These are phyloP conservation scores for Pogonocichla stellata DNA, from an alignment of 2,113 vertebrate genomes.

Conservation along the genomic window DNA sequence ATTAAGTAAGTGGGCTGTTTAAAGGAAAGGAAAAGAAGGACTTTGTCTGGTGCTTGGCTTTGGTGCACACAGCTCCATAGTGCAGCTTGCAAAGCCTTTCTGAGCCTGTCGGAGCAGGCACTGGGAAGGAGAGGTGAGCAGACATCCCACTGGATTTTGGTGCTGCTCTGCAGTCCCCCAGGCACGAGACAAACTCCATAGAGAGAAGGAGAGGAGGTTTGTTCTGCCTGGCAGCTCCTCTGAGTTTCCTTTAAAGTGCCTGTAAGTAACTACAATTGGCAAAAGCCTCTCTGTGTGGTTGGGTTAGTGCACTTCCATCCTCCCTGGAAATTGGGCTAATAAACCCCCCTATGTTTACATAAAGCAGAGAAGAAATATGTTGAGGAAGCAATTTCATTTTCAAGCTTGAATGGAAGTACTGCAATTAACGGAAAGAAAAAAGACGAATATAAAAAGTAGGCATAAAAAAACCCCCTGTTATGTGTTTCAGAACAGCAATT, in stretches of 20 bases:
- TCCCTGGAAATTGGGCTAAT: constrained; percentile 13
- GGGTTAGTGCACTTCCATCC: neutral
- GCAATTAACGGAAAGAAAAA: constrained; percentile 55
- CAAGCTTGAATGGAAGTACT: constrained; percentile 34
- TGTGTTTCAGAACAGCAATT: constrained; percentile 45
- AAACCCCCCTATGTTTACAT: constrained; percentile 8
- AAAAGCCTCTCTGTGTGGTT: fast-evolving
- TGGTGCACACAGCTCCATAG: neutral
- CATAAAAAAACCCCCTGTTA: constrained; percentile 21
- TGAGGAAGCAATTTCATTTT: constrained; percentile 39
- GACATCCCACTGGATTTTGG: neutral
- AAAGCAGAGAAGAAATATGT: constrained; percentile 2
- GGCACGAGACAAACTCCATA: neutral
- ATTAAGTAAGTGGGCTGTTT: neutral
- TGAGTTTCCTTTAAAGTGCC: neutral
- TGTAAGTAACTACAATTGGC: neutral
- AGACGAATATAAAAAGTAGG: constrained; percentile 47
- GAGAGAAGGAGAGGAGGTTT: neutral
- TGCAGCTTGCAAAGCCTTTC: neutral
- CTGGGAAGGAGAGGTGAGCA: neutral
- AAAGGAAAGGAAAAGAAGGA: neutral
- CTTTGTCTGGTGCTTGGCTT: neutral
- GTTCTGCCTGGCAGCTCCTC: neutral
- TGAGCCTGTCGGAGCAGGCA: neutral
- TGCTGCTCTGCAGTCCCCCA: neutral